phyloP scores from a whole-genome alignment of 2,888 invertebrate genomes.

The Cryptocheilus praepositus region DNA sequence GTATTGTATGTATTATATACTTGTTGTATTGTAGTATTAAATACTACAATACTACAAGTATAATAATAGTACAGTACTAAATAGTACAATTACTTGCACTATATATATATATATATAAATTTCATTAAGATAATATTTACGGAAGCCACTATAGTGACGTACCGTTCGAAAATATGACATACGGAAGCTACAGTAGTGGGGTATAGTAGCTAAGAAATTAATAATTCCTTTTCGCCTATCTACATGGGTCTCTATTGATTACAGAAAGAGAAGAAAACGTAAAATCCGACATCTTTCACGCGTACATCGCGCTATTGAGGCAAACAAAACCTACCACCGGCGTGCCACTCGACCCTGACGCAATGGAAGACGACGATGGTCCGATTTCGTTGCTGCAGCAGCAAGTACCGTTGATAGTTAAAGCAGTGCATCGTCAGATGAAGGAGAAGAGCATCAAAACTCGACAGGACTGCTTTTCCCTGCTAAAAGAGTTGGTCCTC shows the following conservation, averaged over 20 bases:
- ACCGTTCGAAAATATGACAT: no score
- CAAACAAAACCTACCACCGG: constrained; percentile 88
- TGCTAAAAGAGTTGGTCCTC: constrained; percentile 92
- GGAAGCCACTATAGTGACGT: no score
- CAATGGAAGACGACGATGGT: constrained; percentile 84
- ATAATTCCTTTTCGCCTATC: no score
- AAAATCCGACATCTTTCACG: constrained; percentile 97
- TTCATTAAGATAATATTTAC: no score
- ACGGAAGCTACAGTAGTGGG: no score
- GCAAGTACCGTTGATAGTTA: constrained; percentile 87
- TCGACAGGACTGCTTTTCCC: constrained; percentile 92
- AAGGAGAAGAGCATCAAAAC: constrained; percentile 91
- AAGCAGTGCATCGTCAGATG: constrained; percentile 91
- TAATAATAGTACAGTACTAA: no score
- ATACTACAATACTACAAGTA: no score
- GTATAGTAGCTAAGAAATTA: no score
- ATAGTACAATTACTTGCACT: no score
- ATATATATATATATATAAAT: no score
- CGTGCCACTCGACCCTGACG: constrained; percentile 81
- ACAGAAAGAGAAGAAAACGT: constrained; percentile 98
- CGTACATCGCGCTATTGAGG: constrained; percentile 93
- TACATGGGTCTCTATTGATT: constrained; percentile 52
- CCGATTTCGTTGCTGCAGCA: constrained; percentile 78
- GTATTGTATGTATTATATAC: no score
- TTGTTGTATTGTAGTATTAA: no score